Conservation (phyloP, 2,113 vertebrate species). For the Tachysurus fulvidraco region DNA sequence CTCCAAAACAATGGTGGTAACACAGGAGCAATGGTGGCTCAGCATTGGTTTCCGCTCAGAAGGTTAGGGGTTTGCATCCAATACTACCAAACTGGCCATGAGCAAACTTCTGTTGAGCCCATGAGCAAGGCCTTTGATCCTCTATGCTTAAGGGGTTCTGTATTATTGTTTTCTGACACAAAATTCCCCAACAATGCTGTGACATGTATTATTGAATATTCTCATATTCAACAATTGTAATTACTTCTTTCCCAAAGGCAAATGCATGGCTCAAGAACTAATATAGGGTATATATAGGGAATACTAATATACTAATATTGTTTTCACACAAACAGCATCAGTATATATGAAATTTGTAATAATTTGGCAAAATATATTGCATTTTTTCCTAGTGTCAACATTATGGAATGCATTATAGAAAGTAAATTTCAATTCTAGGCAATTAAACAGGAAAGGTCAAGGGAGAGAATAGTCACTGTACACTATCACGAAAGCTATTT, state of each 20-base stretch:
- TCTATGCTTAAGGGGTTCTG: too few species aligned
- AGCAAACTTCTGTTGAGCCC: too few species aligned
- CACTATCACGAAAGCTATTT: conserved; percentile 66
- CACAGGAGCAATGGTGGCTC: too few species aligned
- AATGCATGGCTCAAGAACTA: neutral
- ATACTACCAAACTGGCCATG: too few species aligned
- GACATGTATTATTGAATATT: too few species aligned
- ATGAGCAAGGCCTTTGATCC: too few species aligned
- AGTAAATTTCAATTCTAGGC: neutral
- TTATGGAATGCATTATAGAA: neutral
- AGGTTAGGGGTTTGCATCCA: neutral
- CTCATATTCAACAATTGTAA: neutral
- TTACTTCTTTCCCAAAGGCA: neutral
- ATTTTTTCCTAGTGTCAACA: neutral
- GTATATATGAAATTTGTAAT: neutral
- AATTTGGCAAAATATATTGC: neutral
- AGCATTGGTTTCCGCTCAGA: too few species aligned
- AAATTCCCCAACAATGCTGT: too few species aligned
- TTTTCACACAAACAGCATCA: neutral
- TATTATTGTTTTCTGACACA: too few species aligned
- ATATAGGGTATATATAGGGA: too few species aligned
- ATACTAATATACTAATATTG: too few species aligned
- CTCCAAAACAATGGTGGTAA: neutral
- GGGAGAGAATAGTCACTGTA: conserved; percentile 17
- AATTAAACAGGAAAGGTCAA: neutral